Base-by-base conservation (phyloP, 2,113 vertebrate species). In the Erythrocebus patas region DNA sequence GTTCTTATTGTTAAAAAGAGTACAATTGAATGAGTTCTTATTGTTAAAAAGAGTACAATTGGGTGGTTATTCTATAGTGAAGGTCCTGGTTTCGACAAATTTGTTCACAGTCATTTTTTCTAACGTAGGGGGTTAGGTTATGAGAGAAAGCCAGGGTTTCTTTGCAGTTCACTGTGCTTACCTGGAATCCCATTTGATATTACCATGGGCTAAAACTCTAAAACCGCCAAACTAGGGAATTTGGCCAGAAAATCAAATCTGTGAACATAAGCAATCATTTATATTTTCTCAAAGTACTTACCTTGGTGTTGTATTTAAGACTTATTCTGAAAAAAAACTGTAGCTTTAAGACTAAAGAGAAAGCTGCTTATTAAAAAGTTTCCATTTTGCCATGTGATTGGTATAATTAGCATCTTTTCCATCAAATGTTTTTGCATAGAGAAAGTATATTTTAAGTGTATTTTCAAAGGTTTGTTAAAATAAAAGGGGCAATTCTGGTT, bases 241-340 rank as follows among this genome's bases (percentile, higher is more conserved):
- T 82, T 50, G 23, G 82, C 88, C 89, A 95, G 66, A 92, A 93
- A 66, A 73, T 97, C 8, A 72, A 95, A 97, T 79, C 72, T 96
- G 50, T 91, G 61, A 97, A 72, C 76, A 50, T 35, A 96, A 96
- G 35, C n/a, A 45, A 30, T 93, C 52, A 38, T 70, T 96, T 96
- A 13, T 75, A 5, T 93, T 97, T 97, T 68, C 66, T 95, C 64
- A 96, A 94, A 88, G 55, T 14, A n/a, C 10, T 92, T 1, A 61
- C 68, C 35, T 91, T 84, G 83, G 4, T 55, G 50, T 79, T 82
- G 12, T 75, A 45, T 89, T 95, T 50, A 30, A 17, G 89, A 43
- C 96, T 97, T 93, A 90, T 89, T 98, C 94, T 97, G n/a, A 97
- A 81, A 92, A 92, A 81, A 72, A 96, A 91, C 32, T 94, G 27